These are phyloP conservation scores for Elysia crispata DNA, from an alignment of 2,888 invertebrate species.

Conservation along the genomic window DNA sequence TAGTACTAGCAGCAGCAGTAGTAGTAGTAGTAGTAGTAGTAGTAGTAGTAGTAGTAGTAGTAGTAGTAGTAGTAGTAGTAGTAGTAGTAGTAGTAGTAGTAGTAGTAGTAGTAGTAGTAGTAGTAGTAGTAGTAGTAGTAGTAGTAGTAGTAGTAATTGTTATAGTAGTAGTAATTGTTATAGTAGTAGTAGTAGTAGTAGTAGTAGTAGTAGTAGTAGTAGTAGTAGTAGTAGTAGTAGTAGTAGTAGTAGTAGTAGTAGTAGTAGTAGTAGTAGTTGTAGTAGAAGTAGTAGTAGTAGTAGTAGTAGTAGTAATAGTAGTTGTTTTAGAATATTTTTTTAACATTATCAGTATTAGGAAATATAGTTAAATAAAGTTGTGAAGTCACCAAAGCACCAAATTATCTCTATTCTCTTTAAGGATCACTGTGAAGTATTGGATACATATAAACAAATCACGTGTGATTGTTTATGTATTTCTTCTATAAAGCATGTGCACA, in stretches of 20 bases:
- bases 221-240: constrained; percentile 4
- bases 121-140: constrained; percentile 21
- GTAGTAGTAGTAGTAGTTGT: not conserved
- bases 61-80: constrained; percentile 21
- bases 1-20: too few species aligned
- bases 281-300: not conserved
- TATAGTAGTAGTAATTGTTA: constrained; percentile 13
- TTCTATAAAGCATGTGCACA: too few species aligned
- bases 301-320: not conserved
- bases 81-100: constrained; percentile 35
- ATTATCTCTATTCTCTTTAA: too few species aligned
- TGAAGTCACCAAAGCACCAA: too few species aligned
- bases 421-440: too few species aligned
- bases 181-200: constrained; percentile 30
- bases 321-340: not conserved
- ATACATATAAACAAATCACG: too few species aligned
- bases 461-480: too few species aligned
- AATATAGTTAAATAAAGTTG: too few species aligned
- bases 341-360: too few species aligned
- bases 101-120: constrained; percentile 35
- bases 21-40: not conserved
- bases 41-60: constrained; percentile 33
- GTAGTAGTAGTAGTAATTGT: constrained; percentile 29
- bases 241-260: not conserved
- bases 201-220: constrained; percentile 22